Base-by-base conservation (phyloP, 2,797 vertebrate species). In the Chiloscyllium punctatum region DNA sequence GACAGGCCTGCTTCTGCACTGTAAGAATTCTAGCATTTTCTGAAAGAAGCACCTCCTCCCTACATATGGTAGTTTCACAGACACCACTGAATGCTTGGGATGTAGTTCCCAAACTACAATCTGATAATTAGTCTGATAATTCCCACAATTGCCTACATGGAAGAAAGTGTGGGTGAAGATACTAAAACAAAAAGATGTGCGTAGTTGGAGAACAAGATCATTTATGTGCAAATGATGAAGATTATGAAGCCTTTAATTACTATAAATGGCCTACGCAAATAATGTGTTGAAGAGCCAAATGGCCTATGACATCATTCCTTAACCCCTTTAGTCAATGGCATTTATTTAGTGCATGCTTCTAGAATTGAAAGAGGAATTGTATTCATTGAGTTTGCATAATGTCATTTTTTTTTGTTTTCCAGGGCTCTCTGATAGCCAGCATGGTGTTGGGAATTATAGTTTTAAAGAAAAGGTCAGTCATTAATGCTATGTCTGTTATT, bases 361-460 rank as follows among this genome's bases (percentile, higher is more conserved):
- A 21, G 51, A 48, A n/a, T 13, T 37, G n/a, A 86, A 37, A 37
- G 23, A 25, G 68, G 7, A 71, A 86, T 53, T 48, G n/a, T 79
- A 0, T 27, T 86, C 68, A 42, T 37, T 13, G 21, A 87, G 16
- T 72, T 94, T 77, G 74, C 2, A 0, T 95, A 16, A 96, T 5
- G 79, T 1, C 51, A 1, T 95, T 1, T 96, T 62, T 62, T 86
- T 74, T 95, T 48, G 96, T 79, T 95, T 88, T 96, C 1, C 97
- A 99, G 99, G 99, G 99, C 7, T 99, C 99, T 23, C 97, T 99
- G 68, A 99, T 99, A 95, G 99, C 99, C 51, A 99, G 98, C 97
- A 99, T 99, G 99, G 98, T 99, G 94, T 96, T 99, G 13, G 99
- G 99, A 33, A 98, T 99, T 96, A 97, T 99, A 96, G 99, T 99